Percentiles rank a stretch among this genome's conserved stretches.
Conservation (phyloP, 2,113 vertebrate species). For the Falcunculus frontatus region DNA sequence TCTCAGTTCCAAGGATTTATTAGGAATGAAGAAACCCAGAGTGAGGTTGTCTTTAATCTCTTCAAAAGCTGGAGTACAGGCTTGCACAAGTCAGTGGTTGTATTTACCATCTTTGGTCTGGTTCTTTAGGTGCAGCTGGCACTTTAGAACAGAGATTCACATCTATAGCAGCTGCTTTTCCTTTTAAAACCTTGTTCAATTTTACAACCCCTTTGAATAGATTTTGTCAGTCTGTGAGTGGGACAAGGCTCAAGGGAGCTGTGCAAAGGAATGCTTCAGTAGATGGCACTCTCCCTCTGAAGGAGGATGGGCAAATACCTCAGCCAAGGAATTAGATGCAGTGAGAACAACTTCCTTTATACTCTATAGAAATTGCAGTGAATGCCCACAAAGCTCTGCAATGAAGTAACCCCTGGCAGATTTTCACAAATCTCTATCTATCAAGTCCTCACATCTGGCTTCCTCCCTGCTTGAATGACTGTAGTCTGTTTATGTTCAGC, state of each 20-base stretch:
- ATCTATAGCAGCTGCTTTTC: neutral
- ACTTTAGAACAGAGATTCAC: neutral
- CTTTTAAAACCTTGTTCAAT: neutral
- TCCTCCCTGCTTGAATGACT: neutral
- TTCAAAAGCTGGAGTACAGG: neutral
- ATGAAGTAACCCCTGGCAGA: neutral
- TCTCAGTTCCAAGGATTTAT: neutral
- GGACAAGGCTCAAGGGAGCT: neutral
- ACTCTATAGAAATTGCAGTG: neutral
- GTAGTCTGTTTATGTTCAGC: neutral
- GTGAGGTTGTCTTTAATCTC: neutral
- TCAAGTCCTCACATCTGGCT: neutral
- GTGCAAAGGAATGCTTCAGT: conserved; percentile 2
- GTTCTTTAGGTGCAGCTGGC: neutral
- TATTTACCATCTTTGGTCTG: neutral
- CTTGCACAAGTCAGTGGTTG: neutral
- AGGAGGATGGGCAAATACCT: neutral
- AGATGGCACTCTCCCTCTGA: conserved; percentile 61
- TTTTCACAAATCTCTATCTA: neutral
- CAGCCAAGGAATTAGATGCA: neutral
- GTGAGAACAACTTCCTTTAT: neutral
- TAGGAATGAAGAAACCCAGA: neutral
- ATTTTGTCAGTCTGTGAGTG: neutral
- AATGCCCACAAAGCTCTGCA: neutral
- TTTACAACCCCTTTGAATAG: neutral